Conservation (phyloP, 1,140 invertebrate species). For the Argopecten irradians region DNA sequence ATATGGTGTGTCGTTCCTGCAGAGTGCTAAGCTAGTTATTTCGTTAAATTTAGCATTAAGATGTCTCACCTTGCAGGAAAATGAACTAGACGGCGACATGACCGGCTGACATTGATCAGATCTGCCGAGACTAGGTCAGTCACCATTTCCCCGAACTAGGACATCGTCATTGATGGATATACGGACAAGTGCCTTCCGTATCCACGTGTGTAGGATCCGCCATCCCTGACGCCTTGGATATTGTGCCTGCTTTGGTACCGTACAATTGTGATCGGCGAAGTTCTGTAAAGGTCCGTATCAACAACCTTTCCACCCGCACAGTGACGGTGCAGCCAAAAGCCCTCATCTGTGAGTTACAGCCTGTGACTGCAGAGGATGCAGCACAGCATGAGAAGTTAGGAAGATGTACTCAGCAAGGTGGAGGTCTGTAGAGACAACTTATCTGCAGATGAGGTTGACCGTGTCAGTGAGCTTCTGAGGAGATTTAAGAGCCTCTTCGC, state of each 20-base stretch:
- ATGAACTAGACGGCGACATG: neutral
- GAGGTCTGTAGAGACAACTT: constrained; percentile 13
- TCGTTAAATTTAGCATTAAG: neutral
- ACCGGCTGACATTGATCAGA: constrained; percentile 15
- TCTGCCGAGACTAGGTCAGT: neutral
- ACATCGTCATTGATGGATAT: neutral
- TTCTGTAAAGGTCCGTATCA: neutral
- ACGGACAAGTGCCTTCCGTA: neutral
- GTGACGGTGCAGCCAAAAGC: constrained; percentile 37
- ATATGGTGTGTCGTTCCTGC: constrained; percentile 18
- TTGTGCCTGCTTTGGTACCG: neutral
- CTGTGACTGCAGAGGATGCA: neutral
- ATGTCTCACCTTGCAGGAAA: neutral
- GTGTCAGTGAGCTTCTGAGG: neutral
- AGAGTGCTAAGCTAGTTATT: neutral
- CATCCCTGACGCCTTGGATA: neutral
- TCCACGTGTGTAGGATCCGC: neutral
- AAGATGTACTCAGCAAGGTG: neutral
- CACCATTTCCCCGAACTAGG: neutral
- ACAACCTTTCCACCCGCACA: constrained; percentile 45
- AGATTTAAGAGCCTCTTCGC: constrained; percentile 23
- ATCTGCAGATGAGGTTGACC: neutral
- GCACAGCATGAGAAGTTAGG: neutral
- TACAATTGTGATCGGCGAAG: neutral
- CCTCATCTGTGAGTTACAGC: constrained; percentile 32